Percentiles rank a stretch among this genome's conserved stretches.
These are phyloP conservation scores for Stegastes partitus DNA, from an alignment of 2,113 vertebrate species.

Conservation along the genomic window DNA sequence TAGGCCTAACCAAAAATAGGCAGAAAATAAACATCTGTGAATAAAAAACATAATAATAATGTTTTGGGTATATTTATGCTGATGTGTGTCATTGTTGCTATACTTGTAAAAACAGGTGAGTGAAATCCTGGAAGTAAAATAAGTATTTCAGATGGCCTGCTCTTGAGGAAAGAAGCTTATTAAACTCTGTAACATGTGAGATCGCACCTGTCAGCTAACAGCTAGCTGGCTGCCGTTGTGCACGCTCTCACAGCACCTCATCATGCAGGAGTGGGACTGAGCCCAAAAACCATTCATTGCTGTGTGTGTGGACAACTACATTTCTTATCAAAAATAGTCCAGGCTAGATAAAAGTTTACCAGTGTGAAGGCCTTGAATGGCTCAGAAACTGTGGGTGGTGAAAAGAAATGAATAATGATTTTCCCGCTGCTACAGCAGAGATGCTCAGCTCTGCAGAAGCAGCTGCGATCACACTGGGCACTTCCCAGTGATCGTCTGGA, in stretches of 20 bases:
- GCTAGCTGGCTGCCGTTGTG: not conserved
- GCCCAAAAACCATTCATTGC: slow-evolving; percentile 32
- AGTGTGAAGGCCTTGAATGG: slow-evolving; percentile 8
- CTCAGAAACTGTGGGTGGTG: slow-evolving; percentile 38
- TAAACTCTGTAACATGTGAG: slow-evolving; percentile 34
- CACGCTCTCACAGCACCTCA: slow-evolving; percentile 30
- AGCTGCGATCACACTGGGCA: slow-evolving; percentile 32
- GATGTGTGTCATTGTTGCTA: not conserved
- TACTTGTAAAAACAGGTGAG: slow-evolving; percentile 20
- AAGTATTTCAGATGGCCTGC: slow-evolving; percentile 8
- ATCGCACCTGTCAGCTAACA: slow-evolving; percentile 37
- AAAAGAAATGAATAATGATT: slow-evolving; percentile 48
- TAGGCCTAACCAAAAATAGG: slow-evolving; percentile 3
- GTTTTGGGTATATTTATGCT: slow-evolving; percentile 14
- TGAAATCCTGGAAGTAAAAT: slow-evolving; percentile 28
- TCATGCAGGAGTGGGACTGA: slow-evolving; percentile 33
- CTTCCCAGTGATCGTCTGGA: not conserved
- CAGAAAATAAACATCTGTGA: slow-evolving; percentile 27
- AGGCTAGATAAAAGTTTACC: slow-evolving; percentile 16
- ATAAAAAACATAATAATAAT: slow-evolving; percentile 42
- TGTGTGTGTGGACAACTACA: slow-evolving; percentile 6
- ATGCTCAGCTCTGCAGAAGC: slow-evolving; percentile 33
- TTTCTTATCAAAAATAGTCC: slow-evolving; percentile 26
- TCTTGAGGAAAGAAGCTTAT: slow-evolving; percentile 40
- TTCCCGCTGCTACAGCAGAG: slow-evolving; percentile 24